Percentiles rank a stretch among this genome's conserved stretches.
These are phyloP conservation scores for Epinephelus malabaricus DNA, from an alignment of 2,797 vertebrate species.

Conservation along the genomic window DNA sequence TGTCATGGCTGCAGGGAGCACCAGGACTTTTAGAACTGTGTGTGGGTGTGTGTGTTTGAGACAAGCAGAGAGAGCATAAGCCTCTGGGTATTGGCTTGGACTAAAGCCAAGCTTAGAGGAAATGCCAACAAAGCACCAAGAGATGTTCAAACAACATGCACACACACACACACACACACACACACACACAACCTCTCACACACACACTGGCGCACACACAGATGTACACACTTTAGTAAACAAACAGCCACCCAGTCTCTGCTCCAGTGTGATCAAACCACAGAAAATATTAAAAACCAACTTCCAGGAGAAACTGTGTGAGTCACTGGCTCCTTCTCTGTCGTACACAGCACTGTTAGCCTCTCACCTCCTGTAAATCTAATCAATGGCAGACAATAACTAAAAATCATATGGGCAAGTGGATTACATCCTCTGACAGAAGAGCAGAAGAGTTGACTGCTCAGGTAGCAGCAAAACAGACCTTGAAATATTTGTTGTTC, in stretches of 20 bases:
- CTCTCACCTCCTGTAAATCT: constrained; percentile 19
- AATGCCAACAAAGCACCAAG: constrained; percentile 67
- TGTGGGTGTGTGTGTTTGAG: constrained; percentile 5
- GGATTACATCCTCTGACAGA: constrained; percentile 23
- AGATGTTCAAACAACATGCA: constrained; percentile 51
- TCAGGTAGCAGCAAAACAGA: constrained; percentile 12
- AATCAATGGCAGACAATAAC: constrained; percentile 16
- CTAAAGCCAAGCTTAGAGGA: constrained; percentile 52
- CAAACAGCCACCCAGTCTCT: constrained; percentile 41
- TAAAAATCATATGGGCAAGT: constrained; percentile 26
- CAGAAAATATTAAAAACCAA: constrained; percentile 31
- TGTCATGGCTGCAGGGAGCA: constrained; percentile 43
- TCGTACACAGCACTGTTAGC: constrained; percentile 3
- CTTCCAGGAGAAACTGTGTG: constrained; percentile 15
- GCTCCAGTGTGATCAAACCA: constrained; percentile 31
- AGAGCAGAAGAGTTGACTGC: constrained; percentile 10
- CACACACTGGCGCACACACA: not conserved
- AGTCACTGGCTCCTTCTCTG: constrained; percentile 18
- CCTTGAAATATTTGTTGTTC: constrained; percentile 3
- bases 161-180: constrained; percentile 12
- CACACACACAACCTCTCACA: constrained; percentile 16
- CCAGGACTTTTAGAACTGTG: constrained; percentile 27
- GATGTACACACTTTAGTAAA: constrained; percentile 33
- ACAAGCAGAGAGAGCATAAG: constrained; percentile 46
- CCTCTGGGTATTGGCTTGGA: constrained; percentile 62